Conservation (phyloP, 1,140 invertebrate genomes). For the Lepidurus apus region DNA sequence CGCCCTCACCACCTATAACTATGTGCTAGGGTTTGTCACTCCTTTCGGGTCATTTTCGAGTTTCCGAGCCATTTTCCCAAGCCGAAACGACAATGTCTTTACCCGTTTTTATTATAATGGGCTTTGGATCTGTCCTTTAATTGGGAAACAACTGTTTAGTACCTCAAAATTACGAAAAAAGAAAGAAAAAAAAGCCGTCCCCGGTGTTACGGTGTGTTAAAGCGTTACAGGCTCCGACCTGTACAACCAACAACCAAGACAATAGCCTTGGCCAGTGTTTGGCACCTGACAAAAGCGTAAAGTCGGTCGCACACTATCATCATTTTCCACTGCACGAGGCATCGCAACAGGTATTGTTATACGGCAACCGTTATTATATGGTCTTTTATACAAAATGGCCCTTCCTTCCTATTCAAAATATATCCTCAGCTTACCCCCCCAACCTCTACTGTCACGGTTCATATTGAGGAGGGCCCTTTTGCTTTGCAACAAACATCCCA, state of each 20-base stretch:
- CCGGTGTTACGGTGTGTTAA: background rate
- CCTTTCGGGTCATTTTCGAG: too few relatives aligned
- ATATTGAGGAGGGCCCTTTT: background rate
- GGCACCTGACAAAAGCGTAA: background rate
- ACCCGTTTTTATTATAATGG: too few relatives aligned
- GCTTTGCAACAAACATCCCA: slow-evolving; percentile 10
- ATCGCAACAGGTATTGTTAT: slow-evolving; percentile 9
- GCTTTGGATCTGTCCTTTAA: too few relatives aligned
- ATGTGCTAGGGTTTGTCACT: too few relatives aligned
- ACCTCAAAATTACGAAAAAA: background rate
- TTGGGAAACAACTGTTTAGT: too few relatives aligned
- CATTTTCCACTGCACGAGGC: slow-evolving; percentile 4
- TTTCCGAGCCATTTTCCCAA: too few relatives aligned
- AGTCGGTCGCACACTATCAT: background rate
- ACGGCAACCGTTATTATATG: slow-evolving; percentile 15
- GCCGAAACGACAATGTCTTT: too few relatives aligned
- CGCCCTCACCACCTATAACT: too few relatives aligned
- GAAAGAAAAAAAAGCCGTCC: background rate
- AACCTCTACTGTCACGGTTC: background rate
- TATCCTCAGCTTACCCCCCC: background rate
- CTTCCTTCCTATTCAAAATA: background rate
- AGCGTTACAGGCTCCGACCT: background rate
- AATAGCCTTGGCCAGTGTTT: background rate
- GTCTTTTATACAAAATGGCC: background rate
- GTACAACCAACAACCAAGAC: slow-evolving; percentile 5